Base-by-base conservation (phyloP, 37 sponge, comb jelly and placozoan genomes). In the Hexactinellida sp. region DNA sequence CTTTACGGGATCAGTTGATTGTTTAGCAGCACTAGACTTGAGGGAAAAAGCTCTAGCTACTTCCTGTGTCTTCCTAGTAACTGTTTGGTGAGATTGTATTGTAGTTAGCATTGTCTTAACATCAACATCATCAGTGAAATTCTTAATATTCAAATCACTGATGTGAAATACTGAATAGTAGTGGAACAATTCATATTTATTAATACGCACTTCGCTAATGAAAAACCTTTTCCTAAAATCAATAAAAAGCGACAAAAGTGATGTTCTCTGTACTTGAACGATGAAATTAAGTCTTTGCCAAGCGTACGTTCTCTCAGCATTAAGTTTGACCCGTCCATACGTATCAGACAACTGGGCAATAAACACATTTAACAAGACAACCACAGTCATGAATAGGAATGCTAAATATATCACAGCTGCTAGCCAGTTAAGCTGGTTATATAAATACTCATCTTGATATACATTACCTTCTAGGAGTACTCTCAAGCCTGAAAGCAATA, bases 141-240 rank as follows among this genome's bases (percentile, higher is more conserved):
- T 63, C 76, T 63, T 63, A 63, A 63, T n/a, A 63, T 63, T 63
- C 76, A 63, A 63, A 63, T 63, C 76, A 5, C 76, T n/a, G 21
- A 63, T 63, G 34, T n/a, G 76, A n/a, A 21, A 23, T 32, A 63
- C 76, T 21, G 76, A 23, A n/a, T 63, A 63, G 30, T 63, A 63
- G 1, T 63, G 3, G 34, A 25, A 63, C 76, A 63, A 63, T 21
- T 63, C 76, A 28, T 63, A 10, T 28, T 63, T n/a, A 23, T 63
- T 28, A 63, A 63, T 63, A 25, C 5, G 34, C 5, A 63, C 30
- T n/a, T 63, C 30, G 1, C 30, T 23, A 28, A 63, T 63, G 13
- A 21, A 63, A 23, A 63, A 63, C 3, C 5, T 10, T n/a, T 63
- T 63, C 28, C 76, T 10, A 23, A 63, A 63, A 63, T 63, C 76